Conservation (phyloP, 2,113 vertebrate genomes). For the Addax nasomaculatus region DNA sequence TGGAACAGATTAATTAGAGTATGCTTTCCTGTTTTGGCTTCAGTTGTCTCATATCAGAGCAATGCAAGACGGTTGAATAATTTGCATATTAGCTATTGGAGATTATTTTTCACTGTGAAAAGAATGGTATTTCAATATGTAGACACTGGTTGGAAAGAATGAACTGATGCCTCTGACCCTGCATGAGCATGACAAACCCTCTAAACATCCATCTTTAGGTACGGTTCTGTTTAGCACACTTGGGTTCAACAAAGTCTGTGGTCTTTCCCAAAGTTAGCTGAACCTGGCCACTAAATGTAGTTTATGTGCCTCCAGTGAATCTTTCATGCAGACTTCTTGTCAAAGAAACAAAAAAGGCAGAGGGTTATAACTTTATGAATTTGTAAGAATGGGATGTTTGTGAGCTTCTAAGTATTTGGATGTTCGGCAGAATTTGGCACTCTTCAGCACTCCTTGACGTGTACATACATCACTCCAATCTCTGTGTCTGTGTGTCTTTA, state of each 20-base stretch:
- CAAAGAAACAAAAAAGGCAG: background rate
- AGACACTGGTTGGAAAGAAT: background rate
- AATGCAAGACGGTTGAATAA: constrained; percentile 17
- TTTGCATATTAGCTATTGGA: background rate
- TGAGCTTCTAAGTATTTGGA: background rate
- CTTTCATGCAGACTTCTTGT: background rate
- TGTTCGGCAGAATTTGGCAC: background rate
- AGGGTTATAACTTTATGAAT: background rate
- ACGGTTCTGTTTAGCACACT: background rate
- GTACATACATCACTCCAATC: background rate
- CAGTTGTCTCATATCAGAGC: background rate
- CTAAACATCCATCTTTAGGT: background rate
- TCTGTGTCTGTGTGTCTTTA: background rate
- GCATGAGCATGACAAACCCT: background rate
- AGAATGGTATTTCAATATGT: background rate
- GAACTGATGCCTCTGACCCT: background rate
- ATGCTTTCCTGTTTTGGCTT: constrained; percentile 44
- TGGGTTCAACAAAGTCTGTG: background rate
- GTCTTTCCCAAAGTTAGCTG: background rate
- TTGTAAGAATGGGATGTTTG: background rate
- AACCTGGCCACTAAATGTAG: background rate
- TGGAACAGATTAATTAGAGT: constrained; percentile 31
- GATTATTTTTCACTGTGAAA: constrained; percentile 36
- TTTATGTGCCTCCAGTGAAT: background rate
- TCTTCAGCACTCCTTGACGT: background rate